Base-by-base conservation (phyloP, 2,888 invertebrate species). In the Drosophila emarginata region DNA sequence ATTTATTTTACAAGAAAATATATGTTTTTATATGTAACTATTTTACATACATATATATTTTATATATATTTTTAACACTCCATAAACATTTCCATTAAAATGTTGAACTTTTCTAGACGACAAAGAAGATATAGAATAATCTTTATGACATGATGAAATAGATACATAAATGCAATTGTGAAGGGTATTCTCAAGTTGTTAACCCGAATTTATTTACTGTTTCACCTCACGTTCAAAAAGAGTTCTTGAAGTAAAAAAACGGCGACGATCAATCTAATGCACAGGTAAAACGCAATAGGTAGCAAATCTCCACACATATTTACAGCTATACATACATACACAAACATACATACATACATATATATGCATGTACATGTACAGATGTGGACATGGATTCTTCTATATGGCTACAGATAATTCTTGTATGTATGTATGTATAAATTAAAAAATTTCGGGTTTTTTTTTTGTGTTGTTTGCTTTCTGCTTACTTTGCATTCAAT, bases 241-340 rank as follows among this genome's bases (percentile, higher is more conserved):
- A 4, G 14, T 45, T 21, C 21, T 45, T 4, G 3, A 18, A 18
- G 45, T 45, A 7, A 26, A 21, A 6, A 12, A 51, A 1, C 5
- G 6, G 5, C 26, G n/a, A 12, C 32, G 54, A 60, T 52, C 87
- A 80, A 65, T 62, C 87, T 63, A 72, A 78, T 39, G 64, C 45
- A 50, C 87, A 87, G 81, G 87, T 84, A 87, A 79, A 65, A 45
- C 64, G 57, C 50, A 51, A 77, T 66, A 69, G 39, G 26, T 57
- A 12, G 53, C 26, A 40, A 14, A 53, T 58, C 69, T 18, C 39
- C 40, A 39, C 45, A 71, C n/a, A 36, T 18, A 32, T 14, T 21
- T 21, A 26, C 14, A 52, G 14, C 36, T 45, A 11, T 9, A 32
- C 32, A 32, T 2, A 32, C 32, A 32, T 2, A 32, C 32, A 32